phyloP scores from a whole-genome alignment of 2,797 vertebrate genomes.

The Spheniscus humboldti region DNA sequence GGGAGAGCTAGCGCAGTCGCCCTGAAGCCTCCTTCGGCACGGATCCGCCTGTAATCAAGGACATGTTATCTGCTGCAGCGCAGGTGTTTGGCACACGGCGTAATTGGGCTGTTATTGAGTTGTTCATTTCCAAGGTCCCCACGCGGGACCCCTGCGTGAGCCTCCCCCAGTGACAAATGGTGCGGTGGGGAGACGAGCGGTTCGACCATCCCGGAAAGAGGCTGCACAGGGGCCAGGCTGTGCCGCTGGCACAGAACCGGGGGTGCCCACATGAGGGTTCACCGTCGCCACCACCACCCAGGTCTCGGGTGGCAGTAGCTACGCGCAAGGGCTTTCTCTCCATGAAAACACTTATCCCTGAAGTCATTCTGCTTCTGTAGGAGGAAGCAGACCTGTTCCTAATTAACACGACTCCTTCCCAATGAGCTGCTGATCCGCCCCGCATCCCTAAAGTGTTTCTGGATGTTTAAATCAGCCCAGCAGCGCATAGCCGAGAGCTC shows the following conservation, averaged over 20 bases:
- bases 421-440: neutral
- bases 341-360: neutral
- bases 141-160: neutral
- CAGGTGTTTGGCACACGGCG: neutral
- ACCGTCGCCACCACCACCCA: neutral
- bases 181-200: neutral
- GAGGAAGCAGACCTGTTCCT: neutral
- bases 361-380: neutral
- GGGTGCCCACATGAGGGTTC: neutral
- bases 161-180: neutral
- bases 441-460: neutral
- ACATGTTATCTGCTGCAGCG: neutral
- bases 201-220: neutral
- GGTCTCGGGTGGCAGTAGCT: neutral
- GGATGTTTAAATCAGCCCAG: constrained; percentile 13
- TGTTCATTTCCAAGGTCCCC: neutral
- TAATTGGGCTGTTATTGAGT: neutral
- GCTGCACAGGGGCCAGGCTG: neutral
- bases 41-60: neutral
- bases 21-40: neutral
- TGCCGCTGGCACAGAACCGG: neutral
- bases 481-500: neutral
- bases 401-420: neutral
- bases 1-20: neutral
- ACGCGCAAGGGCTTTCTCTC: neutral